These are phyloP conservation scores for Mobula birostris DNA, from an alignment of 2,113 vertebrate species.

Conservation along the genomic window DNA sequence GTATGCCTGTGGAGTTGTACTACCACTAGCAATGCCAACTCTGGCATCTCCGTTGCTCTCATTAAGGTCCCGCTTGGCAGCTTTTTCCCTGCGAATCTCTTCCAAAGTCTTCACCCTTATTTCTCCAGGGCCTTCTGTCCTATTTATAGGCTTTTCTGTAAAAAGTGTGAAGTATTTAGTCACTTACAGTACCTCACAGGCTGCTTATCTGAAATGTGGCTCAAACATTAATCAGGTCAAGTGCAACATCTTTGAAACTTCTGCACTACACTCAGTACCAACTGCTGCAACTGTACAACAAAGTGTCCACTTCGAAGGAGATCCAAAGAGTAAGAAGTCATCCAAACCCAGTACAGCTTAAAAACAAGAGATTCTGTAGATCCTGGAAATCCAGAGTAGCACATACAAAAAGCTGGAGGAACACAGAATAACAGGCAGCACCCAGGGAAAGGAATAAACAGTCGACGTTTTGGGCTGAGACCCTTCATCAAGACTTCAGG, in stretches of 20 bases:
- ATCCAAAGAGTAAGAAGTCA: neutral
- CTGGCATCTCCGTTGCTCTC: neutral
- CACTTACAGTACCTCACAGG: too few relatives aligned
- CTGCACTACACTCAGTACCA: neutral
- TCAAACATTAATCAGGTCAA: neutral
- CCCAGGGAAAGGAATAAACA: too few relatives aligned
- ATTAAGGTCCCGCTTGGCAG: slow-evolving; percentile 2
- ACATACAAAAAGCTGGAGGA: too few relatives aligned
- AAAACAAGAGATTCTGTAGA: too few relatives aligned
- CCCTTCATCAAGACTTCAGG: too few relatives aligned
- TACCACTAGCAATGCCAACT: neutral
- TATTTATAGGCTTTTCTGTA: slow-evolving; percentile 39
- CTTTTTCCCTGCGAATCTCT: slow-evolving; percentile 83
- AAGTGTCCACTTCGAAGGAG: neutral
- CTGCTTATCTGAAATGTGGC: neutral
- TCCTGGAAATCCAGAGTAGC: too few relatives aligned
- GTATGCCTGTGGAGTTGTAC: neutral
- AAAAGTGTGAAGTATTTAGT: neutral
- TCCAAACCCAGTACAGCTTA: neutral
- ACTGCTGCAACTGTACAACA: too few relatives aligned
- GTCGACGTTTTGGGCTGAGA: too few relatives aligned
- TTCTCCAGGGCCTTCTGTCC: slow-evolving; percentile 43
- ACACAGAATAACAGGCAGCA: too few relatives aligned
- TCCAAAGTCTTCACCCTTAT: slow-evolving; percentile 81
- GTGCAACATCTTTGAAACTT: neutral